phyloP scores from a whole-genome alignment of 2,888 invertebrate genomes.

The Tetramorium bicarinatum region DNA sequence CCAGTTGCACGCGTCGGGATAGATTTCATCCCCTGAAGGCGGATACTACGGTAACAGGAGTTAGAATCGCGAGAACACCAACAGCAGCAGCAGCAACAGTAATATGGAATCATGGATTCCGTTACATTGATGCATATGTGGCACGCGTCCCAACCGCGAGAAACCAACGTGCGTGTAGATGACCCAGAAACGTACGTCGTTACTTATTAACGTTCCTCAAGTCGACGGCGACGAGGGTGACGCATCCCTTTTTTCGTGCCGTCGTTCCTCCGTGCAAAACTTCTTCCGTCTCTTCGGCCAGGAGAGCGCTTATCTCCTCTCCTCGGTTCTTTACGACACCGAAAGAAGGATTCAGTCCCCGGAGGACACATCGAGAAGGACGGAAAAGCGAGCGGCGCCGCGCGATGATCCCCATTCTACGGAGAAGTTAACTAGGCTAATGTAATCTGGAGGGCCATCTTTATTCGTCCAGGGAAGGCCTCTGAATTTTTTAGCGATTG shows the following conservation, averaged over 20 bases:
- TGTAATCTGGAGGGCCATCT: conserved; percentile 38
- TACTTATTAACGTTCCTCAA: conserved; percentile 39
- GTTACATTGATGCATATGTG: not conserved
- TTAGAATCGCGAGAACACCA: not conserved
- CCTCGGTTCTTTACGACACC: conserved; percentile 42
- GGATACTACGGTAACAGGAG: conserved; percentile 8
- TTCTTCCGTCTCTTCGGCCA: not conserved
- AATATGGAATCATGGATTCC: conserved; percentile 1
- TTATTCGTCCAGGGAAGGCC: conserved; percentile 15
- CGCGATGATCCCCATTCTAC: not conserved
- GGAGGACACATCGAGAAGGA: conserved; percentile 10
- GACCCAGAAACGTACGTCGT: conserved; percentile 6
- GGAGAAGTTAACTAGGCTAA: conserved; percentile 42
- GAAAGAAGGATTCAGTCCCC: conserved; percentile 23
- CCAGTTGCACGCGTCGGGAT: conserved; percentile 81
- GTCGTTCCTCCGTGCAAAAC: not conserved
- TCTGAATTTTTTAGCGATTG: conserved; percentile 33
- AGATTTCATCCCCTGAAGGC: conserved; percentile 75
- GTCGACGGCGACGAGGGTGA: conserved; percentile 2
- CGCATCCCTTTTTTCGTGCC: not conserved
- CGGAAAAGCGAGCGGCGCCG: too few species aligned
- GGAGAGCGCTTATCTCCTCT: conserved; percentile 22
- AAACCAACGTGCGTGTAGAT: not conserved
- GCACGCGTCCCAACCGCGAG: not conserved
- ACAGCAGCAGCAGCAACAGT: not conserved